phyloP scores from a whole-genome alignment of 2,888 invertebrate genomes.

The Epinotia bilunana region DNA sequence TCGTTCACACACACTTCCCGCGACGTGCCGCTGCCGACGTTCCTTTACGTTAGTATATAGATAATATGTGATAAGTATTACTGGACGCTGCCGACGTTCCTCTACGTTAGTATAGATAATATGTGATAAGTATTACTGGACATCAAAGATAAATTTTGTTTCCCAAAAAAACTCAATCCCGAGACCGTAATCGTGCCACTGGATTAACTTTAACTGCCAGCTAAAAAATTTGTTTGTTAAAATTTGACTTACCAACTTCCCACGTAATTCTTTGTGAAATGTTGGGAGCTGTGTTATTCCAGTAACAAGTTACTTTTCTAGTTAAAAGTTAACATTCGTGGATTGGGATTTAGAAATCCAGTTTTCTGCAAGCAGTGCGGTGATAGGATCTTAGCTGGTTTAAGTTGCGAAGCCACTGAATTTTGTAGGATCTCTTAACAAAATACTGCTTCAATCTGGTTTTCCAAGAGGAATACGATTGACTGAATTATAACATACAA shows the following conservation, averaged over 20 bases:
- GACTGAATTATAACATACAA: no score
- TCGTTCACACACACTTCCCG: no score
- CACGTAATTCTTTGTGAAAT: conserved; percentile 24
- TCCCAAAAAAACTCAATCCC: background rate
- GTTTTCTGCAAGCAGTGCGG: background rate
- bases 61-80: no score
- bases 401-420: background rate
- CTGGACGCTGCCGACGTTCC: no score
- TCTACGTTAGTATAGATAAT: no score
- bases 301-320: conserved; percentile 25
- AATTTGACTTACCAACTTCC: conserved; percentile 1
- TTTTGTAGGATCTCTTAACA: background rate
- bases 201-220: conserved; percentile 5
- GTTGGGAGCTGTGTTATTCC: conserved; percentile 25
- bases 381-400: background rate
- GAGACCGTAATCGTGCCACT: background rate
- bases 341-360: conserved; percentile 1
- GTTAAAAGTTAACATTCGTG: conserved; percentile 29
- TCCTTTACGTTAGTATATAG: no score
- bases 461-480: background rate
- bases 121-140: background rate
- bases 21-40: no score
- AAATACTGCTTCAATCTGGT: background rate
- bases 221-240: conserved; percentile 29
- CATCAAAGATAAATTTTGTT: background rate